Evolutionary conservation across 1,140 invertebrate genomes (phyloP), one percentile per base, ranked within the genome.

Genomic region (Kradibia gibbosae): DNA sequence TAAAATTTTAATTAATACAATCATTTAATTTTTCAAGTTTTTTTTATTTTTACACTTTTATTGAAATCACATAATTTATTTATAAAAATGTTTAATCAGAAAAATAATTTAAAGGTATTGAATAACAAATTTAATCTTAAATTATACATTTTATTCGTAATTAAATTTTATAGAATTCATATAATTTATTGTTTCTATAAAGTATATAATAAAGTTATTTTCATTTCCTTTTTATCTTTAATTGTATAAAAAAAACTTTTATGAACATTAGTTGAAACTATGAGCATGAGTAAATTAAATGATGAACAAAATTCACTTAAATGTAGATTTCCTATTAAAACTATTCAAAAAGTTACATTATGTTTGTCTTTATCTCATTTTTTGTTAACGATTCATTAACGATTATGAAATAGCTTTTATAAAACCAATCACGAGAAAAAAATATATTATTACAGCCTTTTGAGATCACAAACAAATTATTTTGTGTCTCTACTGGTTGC

Each of bases 381-480:
- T 10, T 48, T 22, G 17, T 0, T 8, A 8, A 0, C 31, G n/a
- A 70, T 50, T 55, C 17, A 36, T 78, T 78, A 78, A 55, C 48
- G 62, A 55, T 34, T 22, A 22, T 65, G 25, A 31, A 70, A 78
- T 70, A 78, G 42, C 62, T 71, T 70, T 53, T 55, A 39, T 7
- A 53, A 42, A 55, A 39, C 42, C 34, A 39, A 78, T 78, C 45
- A 62, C 57, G 57, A 45, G 45, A 15, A 5, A 36, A 67, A 53
- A n/a, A 53, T 22, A 17, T 31, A 13, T 25, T 3, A n/a, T 39
- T 48, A 1, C 10, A 34, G 8, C 15, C 45, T 62, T 13, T 50
- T 67, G 0, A 22, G 28, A 71, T 79, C 31, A n/a, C 57, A 79
- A 79, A 79, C 45, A 71, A 79, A 78, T 78, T 53, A 70, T 70